Evolutionary conservation across 2,888 invertebrate genomes (phyloP).

Genomic region (Frankliniella intonsa): DNA sequence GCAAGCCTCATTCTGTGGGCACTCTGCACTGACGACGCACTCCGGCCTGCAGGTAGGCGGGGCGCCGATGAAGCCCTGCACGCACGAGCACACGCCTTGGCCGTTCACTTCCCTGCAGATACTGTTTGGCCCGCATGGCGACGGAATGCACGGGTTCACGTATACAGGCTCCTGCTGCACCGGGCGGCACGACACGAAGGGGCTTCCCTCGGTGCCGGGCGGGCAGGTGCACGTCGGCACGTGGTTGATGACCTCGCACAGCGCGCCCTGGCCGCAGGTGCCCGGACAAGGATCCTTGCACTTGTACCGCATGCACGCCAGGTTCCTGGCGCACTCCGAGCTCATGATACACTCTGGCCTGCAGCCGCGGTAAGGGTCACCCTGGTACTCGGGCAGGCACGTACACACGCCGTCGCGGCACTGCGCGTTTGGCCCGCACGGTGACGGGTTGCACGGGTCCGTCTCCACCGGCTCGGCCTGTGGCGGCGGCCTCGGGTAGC

Average conservation of each 20-base stretch:
- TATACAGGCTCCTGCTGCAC: constrained; percentile 35
- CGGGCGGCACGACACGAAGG: constrained; percentile 52
- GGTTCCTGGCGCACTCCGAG: constrained; percentile 61
- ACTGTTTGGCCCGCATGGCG: constrained; percentile 65
- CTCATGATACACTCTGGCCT: constrained; percentile 67
- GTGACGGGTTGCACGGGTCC: constrained; percentile 60
- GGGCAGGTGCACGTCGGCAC: constrained; percentile 67
- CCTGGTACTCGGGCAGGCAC: constrained; percentile 61
- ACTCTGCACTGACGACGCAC: constrained; percentile 74
- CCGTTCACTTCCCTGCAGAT: constrained; percentile 63
- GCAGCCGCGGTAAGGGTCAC: constrained; percentile 65
- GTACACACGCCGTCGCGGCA: constrained; percentile 65
- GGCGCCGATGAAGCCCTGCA: constrained; percentile 65
- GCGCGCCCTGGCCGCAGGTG: constrained; percentile 64
- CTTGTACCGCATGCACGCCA: constrained; percentile 65
- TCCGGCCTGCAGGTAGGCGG: constrained; percentile 77
- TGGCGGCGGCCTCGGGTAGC: constrained; percentile 54
- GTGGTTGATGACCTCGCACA: constrained; percentile 69
- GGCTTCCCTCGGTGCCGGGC: constrained; percentile 64
- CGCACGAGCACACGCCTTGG: constrained; percentile 68
- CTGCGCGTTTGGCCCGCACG: constrained; percentile 58
- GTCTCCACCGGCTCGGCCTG: constrained; percentile 39
- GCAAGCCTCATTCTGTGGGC: constrained; percentile 68
- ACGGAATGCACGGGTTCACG: constrained; percentile 61
- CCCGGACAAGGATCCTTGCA: constrained; percentile 70